Base-by-base conservation (phyloP, 2,797 vertebrate genomes). In the Microcaecilia unicolor region DNA sequence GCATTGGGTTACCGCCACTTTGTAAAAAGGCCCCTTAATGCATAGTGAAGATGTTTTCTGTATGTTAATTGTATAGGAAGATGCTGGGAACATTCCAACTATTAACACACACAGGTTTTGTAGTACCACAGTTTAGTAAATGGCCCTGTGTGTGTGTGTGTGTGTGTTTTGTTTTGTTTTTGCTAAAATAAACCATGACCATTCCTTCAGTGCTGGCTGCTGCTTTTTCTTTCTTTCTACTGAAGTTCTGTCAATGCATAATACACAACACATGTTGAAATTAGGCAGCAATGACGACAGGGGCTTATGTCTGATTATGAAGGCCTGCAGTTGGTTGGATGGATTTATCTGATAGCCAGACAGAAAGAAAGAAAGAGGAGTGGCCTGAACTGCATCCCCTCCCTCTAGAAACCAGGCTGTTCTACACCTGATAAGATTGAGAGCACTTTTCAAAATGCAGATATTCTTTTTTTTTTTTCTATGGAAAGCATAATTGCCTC, bases 401-500 rank as follows among this genome's bases (percentile, higher is more conserved):
- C n/a, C n/a, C n/a, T n/a, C n/a, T n/a, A 64, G 76, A 81, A 74
- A 75, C 75, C 58, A 41, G 51, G 55, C 74, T 80, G 80, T 76
- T 86, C 73, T 69, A 74, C 64, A 73, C 70, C 76, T 72, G 81
- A 83, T 85, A 84, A 83, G 80, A 78, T 69, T 64, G 70, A 76
- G 70, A 78, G 71, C 70, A 79, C 81, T 83, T n/a, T 85, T 85
- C 52, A 14, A 76, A 75, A 74, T 64, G 71, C 76, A 83, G 83
- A 83, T 85, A 83, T 25, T 67, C 74, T 81, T 77, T 83, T 79
- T 25, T 67, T 74, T 81, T 77, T 83, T 79, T 85, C 81, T 83
- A 80, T 79, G 78, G 78, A 82, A 81, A 76, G 78, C 73, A 79
- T 81, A 84, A 84, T 83, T 81, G 70, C 72, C 73, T 75, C 72